Base-by-base conservation (phyloP, 2,113 vertebrate species). In the Catharus bicknelli region DNA sequence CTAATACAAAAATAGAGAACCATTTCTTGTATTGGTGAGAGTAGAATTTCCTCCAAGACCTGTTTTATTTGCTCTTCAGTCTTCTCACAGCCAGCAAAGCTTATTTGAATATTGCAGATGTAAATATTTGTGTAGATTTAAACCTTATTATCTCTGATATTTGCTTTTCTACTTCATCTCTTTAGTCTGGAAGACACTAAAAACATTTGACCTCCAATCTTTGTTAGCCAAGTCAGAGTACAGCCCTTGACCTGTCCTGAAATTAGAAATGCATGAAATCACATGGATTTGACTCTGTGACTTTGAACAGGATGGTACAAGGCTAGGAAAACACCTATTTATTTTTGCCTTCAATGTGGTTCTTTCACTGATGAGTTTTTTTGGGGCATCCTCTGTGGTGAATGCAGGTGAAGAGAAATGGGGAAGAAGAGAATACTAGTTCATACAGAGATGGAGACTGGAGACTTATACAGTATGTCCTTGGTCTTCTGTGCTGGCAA, bases 1-100 rank as follows among this genome's bases (percentile, higher is more conserved):
- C 8, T 11, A 6, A 11, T 15, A 58, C 0, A 59, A 57, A 79
- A 51, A 67, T 7, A 21, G 0, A 51, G 54, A 45, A 34, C 16
- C 10, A 53, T 27, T 61, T 38, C 9, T 83, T 64, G 12, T 27
- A 42, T 48, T 57, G 69, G 13, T 1, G 1, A 19, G 34, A 38
- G 34, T 20, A 78, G 17, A 78, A 36, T 50, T 51, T 70, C 12
- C 4, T 34, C 15, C 25, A 54, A 26, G 36, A 16, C 12, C 15
- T 36, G 16, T 12, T 40, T 4, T 32, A 9, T 72, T 78, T 70
- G 30, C 40, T 34, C 16, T 57, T 83, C 48, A 76, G 45, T 14
- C 14, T 64, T 82, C 43, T 75, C 20, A n/a, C 7, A 48, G 27
- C 20, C 67, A 79, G 16, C 7, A 40, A 48, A 75, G 8, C 14